phyloP scores from a whole-genome alignment of 2,888 invertebrate species.

The Nemotelus pantherinus region DNA sequence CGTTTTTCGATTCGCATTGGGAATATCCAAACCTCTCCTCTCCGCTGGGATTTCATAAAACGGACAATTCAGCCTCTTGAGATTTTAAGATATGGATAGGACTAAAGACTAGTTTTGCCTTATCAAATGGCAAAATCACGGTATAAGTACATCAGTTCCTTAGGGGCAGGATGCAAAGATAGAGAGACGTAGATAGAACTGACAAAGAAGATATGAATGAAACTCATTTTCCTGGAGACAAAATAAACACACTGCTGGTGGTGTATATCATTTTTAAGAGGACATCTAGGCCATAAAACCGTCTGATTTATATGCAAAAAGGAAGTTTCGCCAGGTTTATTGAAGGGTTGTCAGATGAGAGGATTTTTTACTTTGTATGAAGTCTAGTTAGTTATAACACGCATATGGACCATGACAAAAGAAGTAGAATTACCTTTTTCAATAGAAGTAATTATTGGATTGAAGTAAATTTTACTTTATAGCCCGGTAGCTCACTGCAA shows the following conservation, averaged over 20 bases:
- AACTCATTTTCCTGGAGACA: slow-evolving; percentile 20
- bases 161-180: slow-evolving; percentile 28
- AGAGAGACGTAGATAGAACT: slow-evolving; percentile 25
- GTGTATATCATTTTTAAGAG: slow-evolving; percentile 52
- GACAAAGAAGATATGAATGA: slow-evolving; percentile 11
- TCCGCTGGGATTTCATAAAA: background rate
- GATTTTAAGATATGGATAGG: background rate
- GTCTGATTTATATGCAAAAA: slow-evolving; percentile 51
- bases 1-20: slow-evolving; percentile 3
- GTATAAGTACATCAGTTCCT: slow-evolving; percentile 47
- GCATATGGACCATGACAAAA: too few relatives aligned
- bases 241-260: slow-evolving; percentile 45
- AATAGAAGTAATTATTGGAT: too few relatives aligned
- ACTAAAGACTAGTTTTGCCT: slow-evolving; percentile 30
- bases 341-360: background rate
- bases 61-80: background rate
- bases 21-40: background rate
- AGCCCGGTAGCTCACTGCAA: too few relatives aligned
- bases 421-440: too few relatives aligned
- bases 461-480: too few relatives aligned
- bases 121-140: slow-evolving; percentile 47
- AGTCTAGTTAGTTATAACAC: too few relatives aligned
- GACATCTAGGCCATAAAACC: slow-evolving; percentile 51
- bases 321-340: slow-evolving; percentile 2
- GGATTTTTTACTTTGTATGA: too few relatives aligned